A percentile compares a stretch with the other conserved stretches of the same genome.
Evolutionary conservation across 2,113 vertebrate species (phyloP).

Genomic region (Mirounga angustirostris): DNA sequence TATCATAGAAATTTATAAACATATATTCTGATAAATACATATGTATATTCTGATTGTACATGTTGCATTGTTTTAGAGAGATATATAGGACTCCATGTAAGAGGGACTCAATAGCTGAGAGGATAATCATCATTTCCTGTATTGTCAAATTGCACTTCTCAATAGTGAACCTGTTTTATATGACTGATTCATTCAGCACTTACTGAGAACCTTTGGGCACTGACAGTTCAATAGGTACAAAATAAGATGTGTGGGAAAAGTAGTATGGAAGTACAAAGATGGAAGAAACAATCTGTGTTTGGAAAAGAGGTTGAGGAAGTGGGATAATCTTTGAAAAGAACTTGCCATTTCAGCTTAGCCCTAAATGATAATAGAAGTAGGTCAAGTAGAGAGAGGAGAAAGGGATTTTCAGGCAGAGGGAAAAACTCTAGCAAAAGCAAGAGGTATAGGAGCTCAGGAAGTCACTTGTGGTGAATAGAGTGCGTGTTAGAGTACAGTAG

Average conservation of each 20-base stretch:
- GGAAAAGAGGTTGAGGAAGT: neutral
- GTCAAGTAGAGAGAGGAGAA: neutral
- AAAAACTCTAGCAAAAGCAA: neutral
- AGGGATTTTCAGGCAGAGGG: neutral
- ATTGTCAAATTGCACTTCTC: neutral
- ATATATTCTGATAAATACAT: neutral
- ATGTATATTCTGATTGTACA: neutral
- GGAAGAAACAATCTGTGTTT: slow-evolving; percentile 9
- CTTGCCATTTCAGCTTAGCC: slow-evolving; percentile 3
- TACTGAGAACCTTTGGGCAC: neutral
- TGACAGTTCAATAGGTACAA: neutral
- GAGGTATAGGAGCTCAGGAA: neutral
- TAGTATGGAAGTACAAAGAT: neutral
- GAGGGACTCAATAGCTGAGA: neutral
- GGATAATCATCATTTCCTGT: neutral
- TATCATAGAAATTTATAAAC: neutral
- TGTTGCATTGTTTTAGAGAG: neutral
- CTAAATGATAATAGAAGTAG: neutral
- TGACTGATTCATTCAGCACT: neutral
- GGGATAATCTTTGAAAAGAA: neutral
- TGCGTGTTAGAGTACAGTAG: neutral
- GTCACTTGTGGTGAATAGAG: neutral
- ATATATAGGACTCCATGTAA: neutral
- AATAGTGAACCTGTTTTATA: neutral
- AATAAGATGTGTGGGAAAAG: neutral